Evolutionary conservation across 2,888 invertebrate genomes (phyloP).

Genomic region (Sclerodermus sp.): DNA sequence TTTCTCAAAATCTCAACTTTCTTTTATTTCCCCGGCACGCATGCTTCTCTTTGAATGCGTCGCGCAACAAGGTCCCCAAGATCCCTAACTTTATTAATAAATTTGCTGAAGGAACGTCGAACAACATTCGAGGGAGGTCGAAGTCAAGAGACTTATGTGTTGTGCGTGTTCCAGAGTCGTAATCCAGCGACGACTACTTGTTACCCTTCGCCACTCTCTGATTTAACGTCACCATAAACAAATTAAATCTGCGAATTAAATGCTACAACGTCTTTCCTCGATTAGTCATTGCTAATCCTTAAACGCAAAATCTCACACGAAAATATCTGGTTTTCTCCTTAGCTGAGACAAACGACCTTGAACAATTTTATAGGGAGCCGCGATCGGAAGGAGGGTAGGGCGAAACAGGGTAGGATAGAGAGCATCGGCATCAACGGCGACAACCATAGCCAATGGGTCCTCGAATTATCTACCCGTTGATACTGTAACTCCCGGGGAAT

Average conservation of each 20-base stretch:
- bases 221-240: constrained; percentile 53
- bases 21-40: background rate
- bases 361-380: too few relatives aligned
- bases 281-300: constrained; percentile 15
- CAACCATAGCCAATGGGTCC: too few relatives aligned
- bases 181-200: constrained; percentile 53
- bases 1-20: too few relatives aligned
- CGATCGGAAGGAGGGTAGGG: too few relatives aligned
- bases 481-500: too few relatives aligned
- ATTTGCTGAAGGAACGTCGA: constrained; percentile 24
- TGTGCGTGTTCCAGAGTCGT: constrained; percentile 55
- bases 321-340: too few relatives aligned
- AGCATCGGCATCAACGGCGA: too few relatives aligned
- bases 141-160: constrained; percentile 38
- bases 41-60: background rate
- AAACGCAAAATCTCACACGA: too few relatives aligned
- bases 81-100: constrained; percentile 24
- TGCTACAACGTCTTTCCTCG: constrained; percentile 14
- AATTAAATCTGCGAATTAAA: constrained; percentile 42
- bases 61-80: constrained; percentile 13
- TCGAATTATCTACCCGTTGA: too few relatives aligned
- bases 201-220: constrained; percentile 52
- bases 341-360: too few relatives aligned
- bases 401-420: too few relatives aligned
- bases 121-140: constrained; percentile 29